Conservation (phyloP, 2,888 invertebrate genomes). For the Hyposoter dolosus region DNA sequence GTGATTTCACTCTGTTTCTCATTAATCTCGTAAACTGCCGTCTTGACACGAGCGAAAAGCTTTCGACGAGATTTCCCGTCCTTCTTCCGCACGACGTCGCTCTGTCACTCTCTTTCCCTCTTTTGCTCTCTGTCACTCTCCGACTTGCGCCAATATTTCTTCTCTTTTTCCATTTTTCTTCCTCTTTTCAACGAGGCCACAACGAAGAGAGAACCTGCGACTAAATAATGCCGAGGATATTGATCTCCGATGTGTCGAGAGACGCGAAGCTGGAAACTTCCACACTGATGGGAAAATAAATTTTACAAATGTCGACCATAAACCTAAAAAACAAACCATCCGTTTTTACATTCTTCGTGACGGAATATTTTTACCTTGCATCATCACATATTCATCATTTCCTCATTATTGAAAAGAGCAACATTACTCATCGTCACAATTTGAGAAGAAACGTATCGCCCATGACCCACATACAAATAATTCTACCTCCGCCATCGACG, state of each 20-base stretch:
- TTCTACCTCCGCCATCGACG: not conserved
- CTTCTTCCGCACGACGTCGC: conserved; percentile 8
- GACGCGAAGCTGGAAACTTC: conserved; percentile 16
- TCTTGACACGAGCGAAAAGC: conserved; percentile 68
- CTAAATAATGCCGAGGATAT: conserved; percentile 62
- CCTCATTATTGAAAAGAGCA: conserved; percentile 15
- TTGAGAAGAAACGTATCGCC: not conserved
- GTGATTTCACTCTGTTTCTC: conserved; percentile 70
- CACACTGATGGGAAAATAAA: conserved; percentile 52
- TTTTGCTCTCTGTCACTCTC: conserved; percentile 14
- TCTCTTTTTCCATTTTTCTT: conserved; percentile 17
- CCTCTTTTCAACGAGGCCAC: conserved; percentile 13
- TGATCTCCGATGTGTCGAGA: conserved; percentile 56
- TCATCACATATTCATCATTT: conserved; percentile 1
- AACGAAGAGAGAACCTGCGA: conserved; percentile 46
- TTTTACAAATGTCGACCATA: conserved; percentile 53
- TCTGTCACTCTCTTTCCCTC: conserved; percentile 1
- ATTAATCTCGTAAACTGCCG: conserved; percentile 69
- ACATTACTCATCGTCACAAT: not conserved
- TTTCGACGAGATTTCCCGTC: conserved; percentile 44
- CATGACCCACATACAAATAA: not conserved
- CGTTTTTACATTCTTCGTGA: conserved; percentile 7
- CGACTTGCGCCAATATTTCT: not conserved
- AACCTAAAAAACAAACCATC: conserved; percentile 24
- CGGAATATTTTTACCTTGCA: conserved; percentile 10